Conservation (phyloP, 1,140 invertebrate genomes). For the Orius laevigatus region DNA sequence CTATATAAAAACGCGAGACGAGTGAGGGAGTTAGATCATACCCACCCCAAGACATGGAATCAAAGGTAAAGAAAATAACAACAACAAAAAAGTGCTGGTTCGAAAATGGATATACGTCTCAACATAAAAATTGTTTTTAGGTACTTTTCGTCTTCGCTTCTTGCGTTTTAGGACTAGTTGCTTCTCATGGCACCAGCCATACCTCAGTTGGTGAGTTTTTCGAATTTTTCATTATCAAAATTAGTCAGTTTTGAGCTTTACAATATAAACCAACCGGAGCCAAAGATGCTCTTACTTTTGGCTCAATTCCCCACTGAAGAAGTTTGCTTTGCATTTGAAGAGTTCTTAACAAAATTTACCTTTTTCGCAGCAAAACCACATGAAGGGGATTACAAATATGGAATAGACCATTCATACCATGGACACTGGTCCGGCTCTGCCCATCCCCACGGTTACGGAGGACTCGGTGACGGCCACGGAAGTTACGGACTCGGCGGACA, state of each 20-base stretch:
- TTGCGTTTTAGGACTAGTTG: constrained; percentile 8
- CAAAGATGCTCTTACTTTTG: too few species aligned
- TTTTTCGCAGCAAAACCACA: constrained; percentile 9
- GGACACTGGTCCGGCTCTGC: constrained; percentile 6
- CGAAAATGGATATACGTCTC: too few species aligned
- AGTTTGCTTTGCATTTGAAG: background rate
- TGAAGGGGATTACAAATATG: constrained; percentile 10
- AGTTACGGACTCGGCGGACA: constrained; percentile 12
- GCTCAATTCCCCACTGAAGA: background rate
- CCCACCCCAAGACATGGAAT: too few species aligned
- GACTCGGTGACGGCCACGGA: constrained; percentile 11
- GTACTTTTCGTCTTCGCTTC: background rate
- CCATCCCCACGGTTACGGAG: constrained; percentile 12
- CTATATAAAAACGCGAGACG: too few species aligned
- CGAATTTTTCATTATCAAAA: background rate
- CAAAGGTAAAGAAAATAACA: too few species aligned
- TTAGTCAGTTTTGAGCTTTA: background rate
- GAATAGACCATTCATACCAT: constrained; percentile 8
- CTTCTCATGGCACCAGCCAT: constrained; percentile 8
- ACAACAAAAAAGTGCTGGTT: too few species aligned
- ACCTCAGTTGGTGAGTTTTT: constrained; percentile 8
- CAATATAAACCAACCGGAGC: background rate
- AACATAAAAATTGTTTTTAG: too few species aligned
- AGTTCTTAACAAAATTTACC: background rate
- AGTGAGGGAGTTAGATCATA: too few species aligned